Evolutionary conservation across 30 jellyfish, hydroid and myxozoan species (phyloP).

Genomic region (Haliclystus octoradiatus): DNA sequence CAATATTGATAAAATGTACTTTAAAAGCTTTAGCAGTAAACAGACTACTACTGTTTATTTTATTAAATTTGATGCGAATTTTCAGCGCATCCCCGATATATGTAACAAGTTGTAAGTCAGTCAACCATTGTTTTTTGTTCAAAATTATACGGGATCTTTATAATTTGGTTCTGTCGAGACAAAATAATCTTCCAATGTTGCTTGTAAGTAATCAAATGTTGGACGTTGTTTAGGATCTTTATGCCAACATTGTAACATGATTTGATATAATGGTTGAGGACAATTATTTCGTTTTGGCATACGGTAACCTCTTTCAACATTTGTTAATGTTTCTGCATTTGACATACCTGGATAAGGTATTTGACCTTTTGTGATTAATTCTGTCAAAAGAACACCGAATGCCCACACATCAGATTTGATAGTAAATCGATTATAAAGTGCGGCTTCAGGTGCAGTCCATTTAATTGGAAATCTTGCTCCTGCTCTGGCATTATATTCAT

Average conservation of each 20-base stretch:
- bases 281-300: slow-evolving; percentile 77
- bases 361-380: slow-evolving; percentile 83
- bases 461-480: slow-evolving; percentile 96
- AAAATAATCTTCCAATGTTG: slow-evolving; percentile 70
- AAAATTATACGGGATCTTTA: slow-evolving; percentile 29
- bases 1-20: no score
- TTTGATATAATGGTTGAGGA: slow-evolving; percentile 73
- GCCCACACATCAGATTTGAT: slow-evolving; percentile 97
- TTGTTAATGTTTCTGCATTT: slow-evolving; percentile 74
- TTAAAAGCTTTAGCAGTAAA: no score
- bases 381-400: slow-evolving; percentile 77
- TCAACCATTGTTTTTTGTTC: no score
- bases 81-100: no score
- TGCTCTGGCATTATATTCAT: slow-evolving; percentile 84
- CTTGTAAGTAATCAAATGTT: slow-evolving; percentile 73
- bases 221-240: slow-evolving; percentile 76
- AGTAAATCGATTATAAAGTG: slow-evolving; percentile 71
- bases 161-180: slow-evolving; percentile 77
- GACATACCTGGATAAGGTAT: slow-evolving; percentile 96
- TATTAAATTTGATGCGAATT: no score
- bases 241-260: slow-evolving; percentile 80
- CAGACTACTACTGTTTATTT: no score
- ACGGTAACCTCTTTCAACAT: slow-evolving; percentile 86
- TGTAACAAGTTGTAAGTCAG: no score
- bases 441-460: slow-evolving; percentile 99